Evolutionary conservation across 2,797 vertebrate genomes (phyloP), one percentile per base, ranked within the genome.

Genomic region (Peromyscus nudipes): DNA sequence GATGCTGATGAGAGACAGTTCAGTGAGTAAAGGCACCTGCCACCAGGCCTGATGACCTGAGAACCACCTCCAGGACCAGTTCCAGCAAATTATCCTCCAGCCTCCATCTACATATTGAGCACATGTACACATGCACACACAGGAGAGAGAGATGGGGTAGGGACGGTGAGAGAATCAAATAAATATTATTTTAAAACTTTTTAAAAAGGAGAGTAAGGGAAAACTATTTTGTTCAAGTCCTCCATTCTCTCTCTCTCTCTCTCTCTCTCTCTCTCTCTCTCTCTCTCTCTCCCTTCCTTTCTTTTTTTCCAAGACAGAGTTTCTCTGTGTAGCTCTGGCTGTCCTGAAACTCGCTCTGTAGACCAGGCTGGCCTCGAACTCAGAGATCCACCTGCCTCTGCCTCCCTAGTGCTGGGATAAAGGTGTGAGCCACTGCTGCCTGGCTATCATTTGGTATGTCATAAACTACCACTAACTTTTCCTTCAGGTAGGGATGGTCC

Each of bases 191-290:
- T 60, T 37, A 81, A 81, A 60, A 81, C 52, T 37, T 27, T 37
- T 37, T 40, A 23, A 40, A 95, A 95, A 49, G n/a, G 31, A 69
- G 34, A 69, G 67, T 69, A 69, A 85, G 5, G 52, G 6, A 43
- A 84, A 92, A 75, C 10, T 80, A 83, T 73, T 91, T 94, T 93
- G 55, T 67, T 95, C 75, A 92, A 21, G 13, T 23, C 11, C 19
- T 46, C 73, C n/a, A 55, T 34, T 57, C 14, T 2, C 64, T 67
- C 14, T 67, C 31, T 34, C 65, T 31, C 31, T 34, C 29, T 67
- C 29, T 34, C 65, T 65, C 12, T 34, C 13, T 2, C 14, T 65
- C 29, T 11, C 52, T 55, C 3, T 11, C 52, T 55, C 14, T 11
- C 64, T 27, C 3, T 27, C 27, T n/a, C 1, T 3, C 13, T 14